These are phyloP conservation scores for Gopherus evgoodei DNA, from an alignment of 2,113 vertebrate genomes.

Conservation along the genomic window DNA sequence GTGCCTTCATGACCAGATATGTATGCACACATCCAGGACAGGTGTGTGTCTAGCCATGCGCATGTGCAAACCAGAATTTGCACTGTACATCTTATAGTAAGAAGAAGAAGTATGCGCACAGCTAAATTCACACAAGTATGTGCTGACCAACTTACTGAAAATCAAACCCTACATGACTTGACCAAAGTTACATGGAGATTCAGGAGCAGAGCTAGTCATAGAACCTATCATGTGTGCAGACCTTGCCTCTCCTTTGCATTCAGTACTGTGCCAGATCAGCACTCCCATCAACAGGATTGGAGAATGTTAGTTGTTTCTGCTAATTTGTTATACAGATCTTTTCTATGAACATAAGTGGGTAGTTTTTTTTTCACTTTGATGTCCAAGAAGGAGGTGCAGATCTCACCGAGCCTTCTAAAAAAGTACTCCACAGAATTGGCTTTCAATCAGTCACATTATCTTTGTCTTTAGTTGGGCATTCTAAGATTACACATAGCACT, in stretches of 20 bases:
- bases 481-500: neutral
- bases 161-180: neutral
- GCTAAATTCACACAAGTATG: constrained; percentile 25
- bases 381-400: neutral
- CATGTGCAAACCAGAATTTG: neutral
- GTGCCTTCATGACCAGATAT: neutral
- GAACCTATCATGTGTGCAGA: neutral
- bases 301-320: neutral
- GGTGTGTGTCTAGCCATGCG: constrained; percentile 15
- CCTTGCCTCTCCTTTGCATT: neutral
- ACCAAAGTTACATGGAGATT: neutral
- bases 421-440: neutral
- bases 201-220: neutral
- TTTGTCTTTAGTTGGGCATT: neutral
- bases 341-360: neutral
- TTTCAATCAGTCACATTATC: neutral
- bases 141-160: constrained; percentile 32
- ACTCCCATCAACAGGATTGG: neutral
- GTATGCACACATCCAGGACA: neutral
- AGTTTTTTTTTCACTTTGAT: neutral
- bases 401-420: neutral
- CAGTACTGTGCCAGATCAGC: neutral
- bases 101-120: neutral
- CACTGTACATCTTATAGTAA: neutral
- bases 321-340: neutral